phyloP scores from a whole-genome alignment of 2,888 invertebrate species.

The Proisotoma minuta region DNA sequence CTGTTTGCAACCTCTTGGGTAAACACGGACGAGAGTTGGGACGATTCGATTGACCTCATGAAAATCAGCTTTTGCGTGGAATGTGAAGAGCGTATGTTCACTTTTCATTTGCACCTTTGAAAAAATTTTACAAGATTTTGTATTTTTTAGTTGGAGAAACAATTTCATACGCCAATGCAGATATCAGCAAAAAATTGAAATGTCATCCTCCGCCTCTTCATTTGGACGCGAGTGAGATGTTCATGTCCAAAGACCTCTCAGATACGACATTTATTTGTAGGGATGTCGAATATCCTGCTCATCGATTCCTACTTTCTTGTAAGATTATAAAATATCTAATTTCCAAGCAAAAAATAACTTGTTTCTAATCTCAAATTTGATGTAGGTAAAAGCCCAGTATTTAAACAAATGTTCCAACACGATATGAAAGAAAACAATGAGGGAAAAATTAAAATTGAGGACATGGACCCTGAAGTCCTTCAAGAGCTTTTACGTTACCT shows the following conservation, averaged over 20 bases:
- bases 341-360: too few relatives aligned
- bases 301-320: conserved; percentile 30
- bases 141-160: background rate
- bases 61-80: conserved; percentile 21
- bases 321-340: conserved; percentile 14
- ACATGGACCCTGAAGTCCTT: conserved; percentile 30
- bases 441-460: conserved; percentile 28
- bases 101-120: background rate
- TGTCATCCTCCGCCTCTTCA: conserved; percentile 5
- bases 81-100: conserved; percentile 24
- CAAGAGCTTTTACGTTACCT: conserved; percentile 31
- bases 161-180: background rate
- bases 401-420: conserved; percentile 29
- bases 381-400: conserved; percentile 13
- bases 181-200: background rate
- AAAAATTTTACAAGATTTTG: background rate
- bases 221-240: conserved; percentile 18
- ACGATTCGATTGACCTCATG: conserved; percentile 28
- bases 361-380: too few relatives aligned
- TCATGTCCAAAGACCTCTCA: conserved; percentile 25
- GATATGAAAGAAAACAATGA: conserved; percentile 29
- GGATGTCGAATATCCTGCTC: conserved; percentile 21
- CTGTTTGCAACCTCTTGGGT: conserved; percentile 29
- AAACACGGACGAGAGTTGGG: conserved; percentile 27
- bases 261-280: conserved; percentile 27